These are phyloP conservation scores for Diarsia brunnea DNA, from an alignment of 2,888 invertebrate species.

Conservation along the genomic window DNA sequence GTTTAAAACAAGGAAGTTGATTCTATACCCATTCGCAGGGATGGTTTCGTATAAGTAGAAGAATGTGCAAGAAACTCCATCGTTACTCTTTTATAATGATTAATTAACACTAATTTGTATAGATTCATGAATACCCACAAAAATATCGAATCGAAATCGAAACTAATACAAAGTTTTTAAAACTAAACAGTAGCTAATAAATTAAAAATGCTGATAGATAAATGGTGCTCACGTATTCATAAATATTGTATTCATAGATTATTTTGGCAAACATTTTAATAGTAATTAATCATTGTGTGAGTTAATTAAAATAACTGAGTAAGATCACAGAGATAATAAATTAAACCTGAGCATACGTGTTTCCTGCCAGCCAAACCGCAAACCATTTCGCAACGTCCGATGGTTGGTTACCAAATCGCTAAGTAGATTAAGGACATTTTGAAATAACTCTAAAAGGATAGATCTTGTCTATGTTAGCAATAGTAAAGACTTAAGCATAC, in stretches of 20 bases:
- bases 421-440: constrained; percentile 21
- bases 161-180: not conserved
- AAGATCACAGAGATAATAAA: constrained; percentile 15
- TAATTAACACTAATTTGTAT: not conserved
- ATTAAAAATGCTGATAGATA: not conserved
- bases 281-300: not conserved
- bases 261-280: not conserved
- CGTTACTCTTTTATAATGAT: no score
- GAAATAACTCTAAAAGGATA: not conserved
- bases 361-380: constrained; percentile 31
- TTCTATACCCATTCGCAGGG: no score
- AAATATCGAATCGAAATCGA: not conserved
- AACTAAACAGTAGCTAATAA: not conserved
- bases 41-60: not conserved
- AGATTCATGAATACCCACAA: not conserved
- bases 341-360: not conserved
- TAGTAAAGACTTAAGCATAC: not conserved
- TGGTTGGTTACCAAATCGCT: constrained; percentile 14
- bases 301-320: not conserved
- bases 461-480: not conserved
- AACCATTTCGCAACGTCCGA: constrained; percentile 31
- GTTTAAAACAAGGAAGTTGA: not conserved
- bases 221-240: not conserved
- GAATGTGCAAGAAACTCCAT: not conserved
- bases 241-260: not conserved